A percentile compares a stretch with the other conserved stretches of the same genome.
Conservation (phyloP, 2,113 vertebrate genomes). For the Brachypteracias leptosomus region DNA sequence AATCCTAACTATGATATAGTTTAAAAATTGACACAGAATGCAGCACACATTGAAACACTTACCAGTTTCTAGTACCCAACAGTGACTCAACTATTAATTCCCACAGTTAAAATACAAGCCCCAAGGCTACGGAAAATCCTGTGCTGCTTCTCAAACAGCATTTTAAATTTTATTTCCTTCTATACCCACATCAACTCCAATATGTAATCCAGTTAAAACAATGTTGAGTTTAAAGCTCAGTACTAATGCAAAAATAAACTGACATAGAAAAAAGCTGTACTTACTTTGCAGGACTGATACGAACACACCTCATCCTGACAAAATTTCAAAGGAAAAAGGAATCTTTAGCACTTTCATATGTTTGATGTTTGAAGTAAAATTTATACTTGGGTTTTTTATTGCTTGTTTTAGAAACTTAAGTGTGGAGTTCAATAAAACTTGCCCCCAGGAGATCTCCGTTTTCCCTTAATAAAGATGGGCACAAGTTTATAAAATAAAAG, state of each 20-base stretch:
- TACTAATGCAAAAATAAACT: background rate
- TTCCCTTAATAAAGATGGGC: background rate
- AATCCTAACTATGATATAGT: background rate
- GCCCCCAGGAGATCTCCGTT: background rate
- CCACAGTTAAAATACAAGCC: background rate
- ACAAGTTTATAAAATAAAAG: background rate
- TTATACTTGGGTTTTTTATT: background rate
- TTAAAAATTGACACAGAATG: background rate
- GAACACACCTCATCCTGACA: background rate
- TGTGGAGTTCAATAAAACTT: background rate
- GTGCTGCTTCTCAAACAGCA: background rate
- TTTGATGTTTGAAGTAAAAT: background rate
- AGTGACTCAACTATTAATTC: background rate
- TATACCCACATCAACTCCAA: background rate
- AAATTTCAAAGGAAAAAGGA: background rate
- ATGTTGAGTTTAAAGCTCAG: background rate
- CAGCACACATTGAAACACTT: background rate
- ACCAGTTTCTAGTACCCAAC: background rate
- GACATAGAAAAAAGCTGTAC: background rate
- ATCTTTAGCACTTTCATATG: background rate
- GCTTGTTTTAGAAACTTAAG: background rate
- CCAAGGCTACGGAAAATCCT: background rate
- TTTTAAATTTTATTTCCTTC: background rate
- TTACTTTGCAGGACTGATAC: background rate
- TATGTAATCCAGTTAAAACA: background rate